Conservation (phyloP, 2,113 vertebrate species). For the Microcebus ravelobensis region DNA sequence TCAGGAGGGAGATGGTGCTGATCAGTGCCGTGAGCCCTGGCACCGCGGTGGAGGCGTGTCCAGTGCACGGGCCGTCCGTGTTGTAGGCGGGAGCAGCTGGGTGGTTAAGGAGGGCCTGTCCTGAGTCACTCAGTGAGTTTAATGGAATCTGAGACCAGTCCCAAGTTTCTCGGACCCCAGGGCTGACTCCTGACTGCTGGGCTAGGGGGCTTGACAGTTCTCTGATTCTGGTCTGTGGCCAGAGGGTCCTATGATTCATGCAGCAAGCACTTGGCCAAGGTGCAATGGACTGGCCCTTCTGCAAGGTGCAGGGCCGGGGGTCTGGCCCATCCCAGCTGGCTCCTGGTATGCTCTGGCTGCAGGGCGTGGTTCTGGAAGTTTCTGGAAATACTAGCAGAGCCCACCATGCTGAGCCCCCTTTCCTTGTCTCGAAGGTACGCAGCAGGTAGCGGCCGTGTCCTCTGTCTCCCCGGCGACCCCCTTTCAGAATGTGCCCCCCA, state of each 20-base stretch:
- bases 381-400: neutral
- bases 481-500: conserved; percentile 90
- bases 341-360: neutral
- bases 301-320: accelerated
- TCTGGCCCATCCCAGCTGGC: neutral
- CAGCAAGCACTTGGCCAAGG: neutral
- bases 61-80: accelerated
- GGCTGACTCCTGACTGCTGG: accelerated
- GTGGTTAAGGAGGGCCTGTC: no score
- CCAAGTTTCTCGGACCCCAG: accelerated
- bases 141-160: accelerated
- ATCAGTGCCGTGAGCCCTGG: neutral
- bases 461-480: conserved; percentile 91
- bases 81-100: neutral
- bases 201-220: accelerated
- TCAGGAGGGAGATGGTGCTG: accelerated
- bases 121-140: accelerated
- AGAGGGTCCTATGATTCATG: accelerated
- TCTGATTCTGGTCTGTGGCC: neutral
- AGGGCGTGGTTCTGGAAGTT: neutral
- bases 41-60: accelerated
- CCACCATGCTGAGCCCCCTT: neutral
- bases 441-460: conserved; percentile 90
- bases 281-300: no score
- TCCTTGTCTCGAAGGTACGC: conserved; percentile 80